These are phyloP conservation scores for Harlomillsia oculata DNA, from an alignment of 1,140 invertebrate genomes.

Conservation along the genomic window DNA sequence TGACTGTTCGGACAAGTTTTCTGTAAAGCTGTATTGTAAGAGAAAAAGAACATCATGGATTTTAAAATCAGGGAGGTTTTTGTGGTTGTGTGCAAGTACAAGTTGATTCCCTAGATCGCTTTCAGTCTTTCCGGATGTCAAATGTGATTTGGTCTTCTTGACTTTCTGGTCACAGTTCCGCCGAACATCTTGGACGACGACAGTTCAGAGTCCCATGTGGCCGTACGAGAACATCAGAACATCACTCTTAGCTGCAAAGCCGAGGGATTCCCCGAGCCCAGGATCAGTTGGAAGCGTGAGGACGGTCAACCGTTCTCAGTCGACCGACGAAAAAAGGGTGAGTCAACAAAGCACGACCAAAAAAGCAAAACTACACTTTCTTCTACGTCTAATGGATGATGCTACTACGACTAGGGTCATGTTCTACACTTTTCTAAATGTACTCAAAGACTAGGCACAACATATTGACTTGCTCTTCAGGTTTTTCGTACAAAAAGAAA, in stretches of 20 bases:
- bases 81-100: too few relatives aligned
- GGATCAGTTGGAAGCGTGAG: conserved; percentile 80
- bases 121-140: conserved; percentile 3
- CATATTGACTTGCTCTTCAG: too few relatives aligned
- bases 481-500: too few relatives aligned
- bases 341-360: conserved; percentile 16
- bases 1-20: too few relatives aligned
- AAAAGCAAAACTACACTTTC: neutral
- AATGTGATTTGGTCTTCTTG: neutral
- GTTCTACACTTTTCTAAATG: too few relatives aligned
- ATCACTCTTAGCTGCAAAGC: conserved; percentile 55
- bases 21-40: too few relatives aligned
- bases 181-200: conserved; percentile 77
- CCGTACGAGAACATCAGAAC: conserved; percentile 79
- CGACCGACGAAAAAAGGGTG: conserved; percentile 73
- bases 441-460: too few relatives aligned
- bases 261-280: conserved; percentile 75
- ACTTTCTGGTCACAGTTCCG: conserved; percentile 56
- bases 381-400: conserved; percentile 2
- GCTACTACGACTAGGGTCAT: too few relatives aligned
- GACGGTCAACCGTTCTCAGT: conserved; percentile 72
- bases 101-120: neutral
- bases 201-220: conserved; percentile 75
- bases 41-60: too few relatives aligned
- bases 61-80: too few relatives aligned